These are phyloP conservation scores for Hylaeus anthracinus DNA, from an alignment of 1,140 invertebrate species.

Conservation along the genomic window DNA sequence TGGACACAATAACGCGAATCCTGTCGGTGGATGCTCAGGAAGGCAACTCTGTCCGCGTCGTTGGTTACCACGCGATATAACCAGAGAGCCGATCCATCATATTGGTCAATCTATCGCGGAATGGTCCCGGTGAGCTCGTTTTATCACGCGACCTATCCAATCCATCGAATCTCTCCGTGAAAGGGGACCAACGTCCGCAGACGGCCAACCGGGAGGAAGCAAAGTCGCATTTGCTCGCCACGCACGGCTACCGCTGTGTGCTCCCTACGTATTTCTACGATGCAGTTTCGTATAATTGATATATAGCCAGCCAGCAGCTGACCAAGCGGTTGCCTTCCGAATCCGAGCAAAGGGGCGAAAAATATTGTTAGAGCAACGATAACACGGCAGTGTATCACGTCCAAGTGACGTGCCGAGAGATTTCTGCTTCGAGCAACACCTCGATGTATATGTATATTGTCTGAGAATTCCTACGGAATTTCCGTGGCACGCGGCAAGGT, in stretches of 20 bases:
- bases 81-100: conserved; percentile 47
- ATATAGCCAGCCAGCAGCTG: conserved; percentile 38
- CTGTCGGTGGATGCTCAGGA: neutral
- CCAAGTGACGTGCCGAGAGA: no score
- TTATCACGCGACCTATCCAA: conserved; percentile 44
- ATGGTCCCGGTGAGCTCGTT: conserved; percentile 52
- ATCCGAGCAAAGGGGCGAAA: conserved; percentile 17
- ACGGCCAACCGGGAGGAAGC: conserved; percentile 17
- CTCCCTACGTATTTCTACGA: conserved; percentile 50
- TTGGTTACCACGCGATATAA: conserved; percentile 14
- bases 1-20: neutral
- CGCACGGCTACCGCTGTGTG: neutral
- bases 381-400: conserved; percentile 47
- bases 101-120: conserved; percentile 48
- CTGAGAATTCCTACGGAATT: no score
- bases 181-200: conserved; percentile 30
- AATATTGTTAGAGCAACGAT: conserved; percentile 48
- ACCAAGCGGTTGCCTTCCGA: conserved; percentile 47
- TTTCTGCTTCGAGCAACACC: no score
- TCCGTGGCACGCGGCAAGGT: no score
- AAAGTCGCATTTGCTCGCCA: conserved; percentile 45
- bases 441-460: no score
- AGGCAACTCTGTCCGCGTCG: neutral
- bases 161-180: conserved; percentile 49
- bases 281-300: conserved; percentile 54